Conservation (phyloP, 2,113 vertebrate genomes). For the Dendrocopos noguchii region DNA sequence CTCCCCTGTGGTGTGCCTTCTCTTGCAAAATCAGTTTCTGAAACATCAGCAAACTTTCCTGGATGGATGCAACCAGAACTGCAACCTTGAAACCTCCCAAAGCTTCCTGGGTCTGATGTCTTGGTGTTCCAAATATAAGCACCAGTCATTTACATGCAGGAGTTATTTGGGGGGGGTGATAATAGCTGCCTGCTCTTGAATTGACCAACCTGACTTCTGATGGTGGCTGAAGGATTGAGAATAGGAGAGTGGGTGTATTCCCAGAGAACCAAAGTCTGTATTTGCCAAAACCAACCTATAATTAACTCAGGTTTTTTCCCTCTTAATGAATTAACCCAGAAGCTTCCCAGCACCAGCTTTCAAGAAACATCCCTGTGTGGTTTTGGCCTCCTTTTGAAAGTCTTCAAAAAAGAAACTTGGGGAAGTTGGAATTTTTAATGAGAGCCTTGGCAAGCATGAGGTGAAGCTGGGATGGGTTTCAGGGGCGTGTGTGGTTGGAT, state of each 20-base stretch:
- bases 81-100: neutral
- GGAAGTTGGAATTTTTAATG: neutral
- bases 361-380: neutral
- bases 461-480: neutral
- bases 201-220: neutral
- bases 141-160: neutral
- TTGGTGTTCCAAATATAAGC: neutral
- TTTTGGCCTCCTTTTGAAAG: conserved; percentile 58
- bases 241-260: neutral
- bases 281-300: neutral
- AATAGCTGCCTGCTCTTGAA: rapidly evolving
- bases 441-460: neutral
- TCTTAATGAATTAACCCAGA: conserved; percentile 29
- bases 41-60: neutral
- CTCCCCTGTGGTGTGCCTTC: neutral
- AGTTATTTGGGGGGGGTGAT: neutral
- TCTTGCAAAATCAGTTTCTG: neutral
- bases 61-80: neutral
- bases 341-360: conserved; percentile 19
- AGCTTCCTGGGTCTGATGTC: neutral
- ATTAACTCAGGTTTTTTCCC: neutral
- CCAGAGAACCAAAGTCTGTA: conserved; percentile 3
- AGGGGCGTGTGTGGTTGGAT: neutral
- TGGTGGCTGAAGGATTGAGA: conserved; percentile 38
- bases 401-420: neutral